Evolutionary conservation across 2,888 invertebrate species (phyloP), one percentile per base, ranked within the genome.

Genomic region (Theristus sp.): DNA sequence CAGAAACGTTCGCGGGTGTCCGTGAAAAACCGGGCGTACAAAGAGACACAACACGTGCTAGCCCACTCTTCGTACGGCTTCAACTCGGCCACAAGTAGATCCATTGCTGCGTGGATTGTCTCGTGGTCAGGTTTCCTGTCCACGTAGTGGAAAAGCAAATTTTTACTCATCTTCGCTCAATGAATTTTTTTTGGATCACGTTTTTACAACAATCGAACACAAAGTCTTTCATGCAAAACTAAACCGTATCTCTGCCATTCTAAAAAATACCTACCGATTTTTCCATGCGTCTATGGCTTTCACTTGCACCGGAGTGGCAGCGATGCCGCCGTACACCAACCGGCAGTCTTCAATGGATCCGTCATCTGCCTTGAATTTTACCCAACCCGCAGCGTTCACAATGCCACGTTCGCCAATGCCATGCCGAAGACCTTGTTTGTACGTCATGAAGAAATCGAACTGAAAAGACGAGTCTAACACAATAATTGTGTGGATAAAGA

Each of bases 331-430:
- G 72, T 83, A 91, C 27, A 85, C 84, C 65, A 89, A 74, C 60
- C 78, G 77, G 29, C 84, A 80, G 57, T 83, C 76, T 59, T 80
- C 74, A 47, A 89, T 66, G 1, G 27, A 22, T 3, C 24, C 25
- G 31, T 31, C 25, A 17, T 58, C 47, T 13, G 17, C 25, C 10
- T 29, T 26, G 29, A 60, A 56, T 22, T 26, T 13, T 24, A 60
- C 31, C 13, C 47, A 38, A 6, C 31, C 20, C 3, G 73, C 76
- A 61, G 85, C 83, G 71, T 89, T 93, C 0, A 91, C 90, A 66
- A 91, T 89, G 1, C 91, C 87, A 66, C 91, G 90, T 72, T 93
- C 49, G 24, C n/a, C 91, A 73, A 93, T 90, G 67, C 91, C 90
- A 60, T 86, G 80, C 62, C 91, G 78, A 69, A 84, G 83, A 0